Evolutionary conservation across 2,113 vertebrate species (phyloP).

Genomic region (Patagioenas fasciata): DNA sequence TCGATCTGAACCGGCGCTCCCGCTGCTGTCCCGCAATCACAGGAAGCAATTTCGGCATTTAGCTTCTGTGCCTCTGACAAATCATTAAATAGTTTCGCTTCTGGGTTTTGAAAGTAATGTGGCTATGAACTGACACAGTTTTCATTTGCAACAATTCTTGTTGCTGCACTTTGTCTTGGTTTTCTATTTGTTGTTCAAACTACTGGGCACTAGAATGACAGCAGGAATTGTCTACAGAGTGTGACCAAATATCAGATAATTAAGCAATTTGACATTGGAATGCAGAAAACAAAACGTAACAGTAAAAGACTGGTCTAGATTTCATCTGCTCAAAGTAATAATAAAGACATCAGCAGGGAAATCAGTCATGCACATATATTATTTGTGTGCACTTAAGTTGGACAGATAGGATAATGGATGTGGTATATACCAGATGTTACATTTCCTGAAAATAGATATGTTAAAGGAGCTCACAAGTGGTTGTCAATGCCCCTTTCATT

Average conservation of each 20-base stretch:
- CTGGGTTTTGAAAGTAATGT: background rate
- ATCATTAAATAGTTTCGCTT: background rate
- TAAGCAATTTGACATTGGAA: constrained; percentile 72
- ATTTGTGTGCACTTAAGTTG: constrained; percentile 64
- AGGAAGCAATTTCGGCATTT: background rate
- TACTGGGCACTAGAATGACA: constrained; percentile 48
- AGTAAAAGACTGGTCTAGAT: constrained; percentile 56
- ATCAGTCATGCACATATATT: constrained; percentile 73
- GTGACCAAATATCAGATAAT: constrained; percentile 61
- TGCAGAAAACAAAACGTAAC: constrained; percentile 57
- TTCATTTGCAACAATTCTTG: background rate
- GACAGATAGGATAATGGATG: constrained; percentile 74
- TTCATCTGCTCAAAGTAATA: constrained; percentile 72
- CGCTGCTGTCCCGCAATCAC: background rate
- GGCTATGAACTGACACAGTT: background rate
- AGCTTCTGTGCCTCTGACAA: background rate
- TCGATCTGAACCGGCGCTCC: background rate
- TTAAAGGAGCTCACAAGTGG: constrained; percentile 76
- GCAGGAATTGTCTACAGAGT: constrained; percentile 47
- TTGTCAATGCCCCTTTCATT: constrained; percentile 85
- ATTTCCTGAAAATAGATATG: constrained; percentile 88
- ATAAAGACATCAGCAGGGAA: constrained; percentile 83
- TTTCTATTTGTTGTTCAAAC: constrained; percentile 7
- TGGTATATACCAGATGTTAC: constrained; percentile 85
- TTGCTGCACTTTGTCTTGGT: background rate